Conservation (phyloP, 2,797 vertebrate species). For the Craterocephalus amniculus region DNA sequence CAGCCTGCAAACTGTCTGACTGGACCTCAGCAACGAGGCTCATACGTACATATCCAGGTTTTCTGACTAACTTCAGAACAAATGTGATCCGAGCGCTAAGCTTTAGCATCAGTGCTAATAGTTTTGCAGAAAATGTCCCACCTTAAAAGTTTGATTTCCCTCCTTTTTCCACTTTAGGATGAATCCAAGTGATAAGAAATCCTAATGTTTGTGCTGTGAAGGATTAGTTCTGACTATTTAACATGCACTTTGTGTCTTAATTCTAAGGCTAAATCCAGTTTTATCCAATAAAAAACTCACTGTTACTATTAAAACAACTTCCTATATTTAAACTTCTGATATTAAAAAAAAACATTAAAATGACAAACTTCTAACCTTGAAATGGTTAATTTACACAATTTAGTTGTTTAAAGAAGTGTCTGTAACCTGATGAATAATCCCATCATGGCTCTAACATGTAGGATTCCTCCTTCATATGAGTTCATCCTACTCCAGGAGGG, state of each 20-base stretch:
- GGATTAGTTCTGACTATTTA: too few relatives aligned
- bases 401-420: neutral
- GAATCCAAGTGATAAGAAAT: too few relatives aligned
- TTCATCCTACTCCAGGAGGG: neutral
- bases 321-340: neutral
- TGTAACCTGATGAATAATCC: neutral
- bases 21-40: slow-evolving; percentile 28
- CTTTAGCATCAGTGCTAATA: slow-evolving; percentile 8
- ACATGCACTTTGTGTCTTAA: too few relatives aligned
- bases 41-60: slow-evolving; percentile 30
- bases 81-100: neutral
- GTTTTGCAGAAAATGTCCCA: neutral
- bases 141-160: neutral
- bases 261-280: neutral
- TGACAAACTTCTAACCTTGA: neutral
- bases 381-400: neutral
- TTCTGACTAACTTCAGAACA: slow-evolving; percentile 10
- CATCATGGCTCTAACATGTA: neutral
- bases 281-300: neutral
- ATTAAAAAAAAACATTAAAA: neutral
- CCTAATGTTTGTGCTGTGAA: neutral
- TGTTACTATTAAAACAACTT: neutral
- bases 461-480: neutral
- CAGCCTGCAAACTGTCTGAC: slow-evolving; percentile 24
- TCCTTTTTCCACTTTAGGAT: neutral